Percentiles rank a stretch among this genome's conserved stretches.
These are phyloP conservation scores for Bubo scandiacus DNA, from an alignment of 2,113 vertebrate genomes.

Conservation along the genomic window DNA sequence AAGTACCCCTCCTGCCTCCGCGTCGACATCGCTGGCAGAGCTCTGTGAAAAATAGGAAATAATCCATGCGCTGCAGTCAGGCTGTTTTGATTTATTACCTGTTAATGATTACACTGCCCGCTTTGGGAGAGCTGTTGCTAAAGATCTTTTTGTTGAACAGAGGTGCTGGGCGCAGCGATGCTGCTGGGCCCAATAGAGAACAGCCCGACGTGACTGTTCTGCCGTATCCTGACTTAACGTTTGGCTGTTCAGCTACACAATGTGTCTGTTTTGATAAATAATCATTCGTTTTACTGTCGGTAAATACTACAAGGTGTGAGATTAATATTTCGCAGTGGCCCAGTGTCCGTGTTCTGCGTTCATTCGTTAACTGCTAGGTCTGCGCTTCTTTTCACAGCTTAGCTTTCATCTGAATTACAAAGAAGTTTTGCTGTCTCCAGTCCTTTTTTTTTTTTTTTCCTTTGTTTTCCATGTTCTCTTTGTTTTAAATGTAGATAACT, in stretches of 20 bases:
- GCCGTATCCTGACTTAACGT: accelerated
- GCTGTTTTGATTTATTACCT: background rate
- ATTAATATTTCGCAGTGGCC: background rate
- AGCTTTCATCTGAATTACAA: background rate
- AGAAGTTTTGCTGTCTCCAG: constrained; percentile 4
- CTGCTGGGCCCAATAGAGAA: accelerated
- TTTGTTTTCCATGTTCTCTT: background rate
- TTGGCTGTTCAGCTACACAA: background rate
- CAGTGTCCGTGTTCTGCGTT: background rate
- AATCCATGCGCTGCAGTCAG: background rate
- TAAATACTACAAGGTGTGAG: accelerated
- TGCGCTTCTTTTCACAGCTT: constrained; percentile 11
- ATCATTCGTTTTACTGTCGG: background rate
- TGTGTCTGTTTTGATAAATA: accelerated
- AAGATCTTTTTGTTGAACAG: background rate
- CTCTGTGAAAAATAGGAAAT: no score
- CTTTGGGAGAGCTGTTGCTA: accelerated
- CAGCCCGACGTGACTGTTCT: background rate
- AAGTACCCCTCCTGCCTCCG: background rate
- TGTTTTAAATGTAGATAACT: background rate
- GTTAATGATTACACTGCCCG: accelerated
- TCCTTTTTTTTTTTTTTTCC: background rate
- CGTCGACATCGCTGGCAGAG: background rate
- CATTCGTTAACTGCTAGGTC: background rate
- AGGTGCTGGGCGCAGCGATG: background rate